Percentiles rank a stretch among this genome's conserved stretches.
phyloP scores from a whole-genome alignment of 1,140 invertebrate genomes.

The Lucilia cuprina region DNA sequence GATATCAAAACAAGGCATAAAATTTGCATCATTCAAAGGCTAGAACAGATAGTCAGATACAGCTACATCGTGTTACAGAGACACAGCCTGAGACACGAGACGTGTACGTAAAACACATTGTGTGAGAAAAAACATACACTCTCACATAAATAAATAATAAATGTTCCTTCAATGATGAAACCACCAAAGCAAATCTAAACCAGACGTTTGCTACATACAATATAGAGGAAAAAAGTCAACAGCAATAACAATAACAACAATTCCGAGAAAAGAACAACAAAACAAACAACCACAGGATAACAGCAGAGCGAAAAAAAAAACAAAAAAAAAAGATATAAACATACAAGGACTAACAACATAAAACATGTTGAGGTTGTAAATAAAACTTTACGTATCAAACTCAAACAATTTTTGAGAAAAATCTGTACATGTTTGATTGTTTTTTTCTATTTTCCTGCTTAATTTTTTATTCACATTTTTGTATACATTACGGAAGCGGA shows the following conservation, averaged over 20 bases:
- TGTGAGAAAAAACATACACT: neutral
- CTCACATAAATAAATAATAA: slow-evolving; percentile 30
- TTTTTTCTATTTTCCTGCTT: neutral
- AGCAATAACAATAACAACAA: neutral
- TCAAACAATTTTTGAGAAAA: neutral
- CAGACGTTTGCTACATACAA: slow-evolving; percentile 16
- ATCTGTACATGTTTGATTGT: neutral
- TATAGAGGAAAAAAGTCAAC: neutral
- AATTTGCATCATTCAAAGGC: slow-evolving; percentile 30
- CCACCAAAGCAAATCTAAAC: slow-evolving; percentile 30
- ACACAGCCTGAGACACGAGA: neutral
- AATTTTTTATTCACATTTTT: neutral
- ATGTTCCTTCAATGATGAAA: slow-evolving; percentile 33
- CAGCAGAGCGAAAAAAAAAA: neutral
- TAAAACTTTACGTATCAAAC: slow-evolving; percentile 8
- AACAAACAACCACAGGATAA: neutral
- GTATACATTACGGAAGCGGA: slow-evolving; percentile 14
- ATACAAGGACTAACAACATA: neutral
- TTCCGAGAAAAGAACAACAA: neutral
- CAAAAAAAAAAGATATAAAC: neutral
- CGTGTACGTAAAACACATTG: neutral
- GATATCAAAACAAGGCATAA: slow-evolving; percentile 34
- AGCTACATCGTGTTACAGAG: neutral
- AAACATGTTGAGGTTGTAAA: slow-evolving; percentile 10
- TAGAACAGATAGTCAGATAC: neutral